Percentiles rank a stretch among this genome's conserved stretches.
Evolutionary conservation across 2,113 vertebrate species (phyloP).

Genomic region (Pseudopodoces humilis): DNA sequence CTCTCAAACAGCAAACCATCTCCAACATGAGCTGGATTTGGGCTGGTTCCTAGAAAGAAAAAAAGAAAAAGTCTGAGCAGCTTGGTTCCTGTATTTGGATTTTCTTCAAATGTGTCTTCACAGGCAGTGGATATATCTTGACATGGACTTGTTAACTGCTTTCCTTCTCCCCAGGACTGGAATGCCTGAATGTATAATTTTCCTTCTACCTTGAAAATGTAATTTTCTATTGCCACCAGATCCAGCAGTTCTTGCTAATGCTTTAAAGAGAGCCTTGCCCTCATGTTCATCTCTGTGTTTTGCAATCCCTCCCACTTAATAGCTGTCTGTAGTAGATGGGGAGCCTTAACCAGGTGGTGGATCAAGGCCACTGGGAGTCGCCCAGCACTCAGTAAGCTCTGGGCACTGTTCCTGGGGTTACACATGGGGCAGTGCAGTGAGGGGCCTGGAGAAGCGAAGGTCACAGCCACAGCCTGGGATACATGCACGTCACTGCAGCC

Average conservation of each 20-base stretch:
- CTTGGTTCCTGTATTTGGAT: neutral
- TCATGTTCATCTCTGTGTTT: neutral
- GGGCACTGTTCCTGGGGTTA: neutral
- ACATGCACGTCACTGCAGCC: neutral
- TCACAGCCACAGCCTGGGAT: neutral
- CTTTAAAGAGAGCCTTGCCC: neutral
- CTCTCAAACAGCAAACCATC: neutral
- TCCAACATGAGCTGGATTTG: neutral
- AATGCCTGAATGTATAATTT: neutral
- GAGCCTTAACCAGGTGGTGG: neutral
- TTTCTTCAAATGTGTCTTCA: neutral
- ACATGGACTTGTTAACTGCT: neutral
- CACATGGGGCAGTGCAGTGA: neutral
- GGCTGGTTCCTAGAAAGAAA: neutral
- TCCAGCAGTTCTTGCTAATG: neutral
- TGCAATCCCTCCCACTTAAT: neutral
- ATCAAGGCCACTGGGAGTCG: neutral
- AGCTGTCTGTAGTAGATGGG: neutral
- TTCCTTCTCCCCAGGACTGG: rapidly evolving
- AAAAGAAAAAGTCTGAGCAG: rapidly evolving
- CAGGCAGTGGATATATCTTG: neutral
- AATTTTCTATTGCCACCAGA: neutral
- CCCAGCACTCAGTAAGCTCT: neutral
- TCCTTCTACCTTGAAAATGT: neutral
- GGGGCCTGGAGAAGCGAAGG: neutral